phyloP scores from a whole-genome alignment of 2,113 vertebrate genomes.

The Protobothrops mucrosquamatus region DNA sequence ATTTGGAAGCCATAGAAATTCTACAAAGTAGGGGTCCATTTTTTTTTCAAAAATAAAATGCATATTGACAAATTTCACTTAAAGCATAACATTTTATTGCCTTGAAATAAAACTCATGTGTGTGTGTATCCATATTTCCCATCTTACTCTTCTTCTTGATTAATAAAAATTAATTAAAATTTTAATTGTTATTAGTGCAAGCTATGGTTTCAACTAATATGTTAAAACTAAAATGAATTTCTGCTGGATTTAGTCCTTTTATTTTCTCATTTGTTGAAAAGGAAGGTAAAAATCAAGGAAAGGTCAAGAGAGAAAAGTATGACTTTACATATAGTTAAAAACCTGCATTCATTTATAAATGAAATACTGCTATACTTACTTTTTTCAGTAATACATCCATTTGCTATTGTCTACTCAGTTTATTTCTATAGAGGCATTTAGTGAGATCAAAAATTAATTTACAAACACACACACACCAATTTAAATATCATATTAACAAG shows the following conservation, averaged over 20 bases:
- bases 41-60: not conserved
- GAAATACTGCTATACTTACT: not conserved
- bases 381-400: slow-evolving; percentile 10
- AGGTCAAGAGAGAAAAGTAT: not conserved
- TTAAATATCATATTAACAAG: slow-evolving; percentile 58
- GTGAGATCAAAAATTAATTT: slow-evolving; percentile 28
- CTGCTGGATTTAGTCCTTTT: not conserved
- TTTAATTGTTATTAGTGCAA: not conserved
- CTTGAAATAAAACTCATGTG: not conserved
- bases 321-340: not conserved
- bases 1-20: not conserved
- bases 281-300: not conserved
- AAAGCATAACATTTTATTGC: not conserved
- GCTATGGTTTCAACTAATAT: not conserved
- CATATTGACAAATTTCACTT: not conserved
- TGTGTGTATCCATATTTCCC: not conserved
- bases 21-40: not conserved
- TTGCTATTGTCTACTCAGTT: slow-evolving; percentile 30
- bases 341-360: not conserved
- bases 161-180: not conserved
- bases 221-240: not conserved
- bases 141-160: not conserved
- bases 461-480: slow-evolving; percentile 27
- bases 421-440: slow-evolving; percentile 23
- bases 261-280: not conserved